Percentiles rank a stretch among this genome's conserved stretches.
These are phyloP conservation scores for Manduca sexta DNA, from an alignment of 1,140 invertebrate species.

Conservation along the genomic window DNA sequence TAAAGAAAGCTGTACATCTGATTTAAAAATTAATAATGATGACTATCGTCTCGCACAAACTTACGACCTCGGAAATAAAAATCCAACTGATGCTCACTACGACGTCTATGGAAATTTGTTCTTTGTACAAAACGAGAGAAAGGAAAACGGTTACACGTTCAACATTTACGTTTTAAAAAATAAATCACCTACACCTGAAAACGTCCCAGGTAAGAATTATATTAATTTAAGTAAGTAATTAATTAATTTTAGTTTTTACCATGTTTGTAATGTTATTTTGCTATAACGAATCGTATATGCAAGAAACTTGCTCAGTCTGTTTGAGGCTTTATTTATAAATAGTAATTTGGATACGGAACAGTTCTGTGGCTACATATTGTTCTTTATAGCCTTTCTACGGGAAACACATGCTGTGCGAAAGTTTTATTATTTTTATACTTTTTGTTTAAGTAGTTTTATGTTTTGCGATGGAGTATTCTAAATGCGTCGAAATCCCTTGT, in stretches of 20 bases:
- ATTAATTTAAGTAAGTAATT: conserved; percentile 5
- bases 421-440: no score
- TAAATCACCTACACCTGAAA: conserved; percentile 27
- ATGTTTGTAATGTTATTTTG: no score
- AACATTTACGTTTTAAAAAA: conserved; percentile 39
- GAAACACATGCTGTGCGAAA: no score
- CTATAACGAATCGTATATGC: no score
- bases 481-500: no score
- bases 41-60: conserved; percentile 34
- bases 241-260: not conserved
- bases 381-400: no score
- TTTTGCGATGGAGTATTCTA: no score
- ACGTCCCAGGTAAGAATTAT: conserved; percentile 37
- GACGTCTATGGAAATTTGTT: conserved; percentile 51
- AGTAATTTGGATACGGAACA: no score
- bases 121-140: conserved; percentile 38
- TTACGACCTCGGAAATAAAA: conserved; percentile 34
- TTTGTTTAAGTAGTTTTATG: no score
- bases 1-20: conserved; percentile 24
- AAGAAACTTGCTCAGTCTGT: no score
- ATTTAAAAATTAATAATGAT: conserved; percentile 43
- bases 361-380: no score
- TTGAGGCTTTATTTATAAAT: no score
- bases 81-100: conserved; percentile 47
- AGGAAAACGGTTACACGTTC: conserved; percentile 40